A percentile compares a stretch with the other conserved stretches of the same genome.
These are phyloP conservation scores for Setophaga kirtlandii DNA, from an alignment of 2,113 vertebrate species.

Conservation along the genomic window DNA sequence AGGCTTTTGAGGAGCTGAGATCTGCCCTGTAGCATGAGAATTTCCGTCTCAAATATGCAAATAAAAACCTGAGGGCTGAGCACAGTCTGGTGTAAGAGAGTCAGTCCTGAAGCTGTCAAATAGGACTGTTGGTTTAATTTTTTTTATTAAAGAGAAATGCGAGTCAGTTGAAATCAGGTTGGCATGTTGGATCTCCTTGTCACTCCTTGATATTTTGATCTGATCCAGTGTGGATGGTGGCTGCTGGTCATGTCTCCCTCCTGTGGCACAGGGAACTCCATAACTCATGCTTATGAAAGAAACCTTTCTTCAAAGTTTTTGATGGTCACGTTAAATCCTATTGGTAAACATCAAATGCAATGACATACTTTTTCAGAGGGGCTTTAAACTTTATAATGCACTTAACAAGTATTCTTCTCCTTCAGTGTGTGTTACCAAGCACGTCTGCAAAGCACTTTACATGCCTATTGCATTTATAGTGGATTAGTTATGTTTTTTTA, in stretches of 20 bases:
- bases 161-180: neutral
- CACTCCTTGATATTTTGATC: neutral
- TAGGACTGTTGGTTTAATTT: neutral
- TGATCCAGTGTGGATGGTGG: neutral
- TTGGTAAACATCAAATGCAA: neutral
- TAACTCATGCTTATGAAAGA: neutral
- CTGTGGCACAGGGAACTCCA: neutral
- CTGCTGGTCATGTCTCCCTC: neutral
- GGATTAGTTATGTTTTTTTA: neutral
- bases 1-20: neutral
- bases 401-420: neutral
- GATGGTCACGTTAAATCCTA: neutral
- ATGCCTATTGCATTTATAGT: neutral
- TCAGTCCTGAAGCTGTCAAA: neutral
- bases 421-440: neutral
- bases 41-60: neutral
- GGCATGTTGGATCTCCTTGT: neutral
- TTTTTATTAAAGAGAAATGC: neutral
- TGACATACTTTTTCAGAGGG: neutral
- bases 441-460: neutral
- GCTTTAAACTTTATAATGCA: neutral
- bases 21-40: fast-evolving
- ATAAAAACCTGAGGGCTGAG: neutral
- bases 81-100: neutral
- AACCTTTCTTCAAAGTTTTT: neutral